Base-by-base conservation (phyloP, 2,113 vertebrate species). In the Agapornis roseicollis region DNA sequence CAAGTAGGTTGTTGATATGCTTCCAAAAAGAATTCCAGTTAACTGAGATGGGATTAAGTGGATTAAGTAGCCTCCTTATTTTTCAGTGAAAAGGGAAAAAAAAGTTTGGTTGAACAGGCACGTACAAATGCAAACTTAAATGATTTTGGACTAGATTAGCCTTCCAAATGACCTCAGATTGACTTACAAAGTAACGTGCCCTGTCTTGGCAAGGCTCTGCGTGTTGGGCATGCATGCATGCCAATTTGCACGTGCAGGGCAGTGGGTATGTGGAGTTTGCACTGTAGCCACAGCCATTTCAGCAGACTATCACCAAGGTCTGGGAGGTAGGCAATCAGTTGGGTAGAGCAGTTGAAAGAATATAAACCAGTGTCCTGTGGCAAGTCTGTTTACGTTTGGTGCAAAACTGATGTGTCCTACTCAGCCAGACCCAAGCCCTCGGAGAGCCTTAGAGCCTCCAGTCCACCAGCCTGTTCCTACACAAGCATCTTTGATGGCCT, bases 21-120 rank as follows among this genome's bases (percentile, higher is more conserved):
- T 94, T 95, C 82, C 93, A 96, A 56, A 64, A 85, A 88, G 93
- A 93, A 93, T 93, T 95, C 69, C 76, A 92, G 82, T 85, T 88
- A 93, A 56, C 90, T 77, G 76, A 96, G 85, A 90, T 90, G 39
- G 29, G 90, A 96, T 96, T 96, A 96, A 90, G 83, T 66, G 42
- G 85, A 93, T 97, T 94, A 96, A 90, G 84, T 91, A 78, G 41
- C 69, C 64, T 83, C 29, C 76, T 95, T 1, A 0, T 33, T 80
- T 96, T 85, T 69, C 44, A 22, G 44, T 81, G 31, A 17, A 44
- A 49, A 81, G 53, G 25, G 60, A 73, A 74, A 52, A 23, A 47
- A 47, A 52, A 50, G 9, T 85, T 83, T 6, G 3, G 47, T 70
- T 91, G 79, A 83, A 35, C 13, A 78, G 64, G 15, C 24, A 55